Base-by-base conservation (phyloP, 2,888 invertebrate species). In the Bruchidius siliquastri region DNA sequence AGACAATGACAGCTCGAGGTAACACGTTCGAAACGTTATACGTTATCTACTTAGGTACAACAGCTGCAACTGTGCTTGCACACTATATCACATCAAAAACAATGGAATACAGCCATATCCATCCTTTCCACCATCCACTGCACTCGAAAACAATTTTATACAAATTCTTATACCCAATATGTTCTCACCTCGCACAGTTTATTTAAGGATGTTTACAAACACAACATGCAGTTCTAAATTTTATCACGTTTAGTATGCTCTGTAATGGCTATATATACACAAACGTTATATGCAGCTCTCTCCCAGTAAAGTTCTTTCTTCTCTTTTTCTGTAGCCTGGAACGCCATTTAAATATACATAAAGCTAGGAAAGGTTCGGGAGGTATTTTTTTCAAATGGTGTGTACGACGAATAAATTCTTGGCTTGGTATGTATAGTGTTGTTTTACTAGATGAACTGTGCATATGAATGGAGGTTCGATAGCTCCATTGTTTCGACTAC, bases 191-290 rank as follows among this genome's bases (percentile, higher is more conserved):
- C 49, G 49, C 8, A 13, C 4, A 49, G 68, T 68, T 68, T 68
- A 68, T 72, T 68, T 72, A 68, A 68, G 22, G 72, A 21, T 72
- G 72, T 72, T 72, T 72, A 72, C 68, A 72, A 72, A 72, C 69
- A 72, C 32, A 21, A 20, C 68, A 21, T 67, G 69, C 20, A 72
- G 71, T 71, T 71, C 68, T 71, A 71, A 71, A 73, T 73, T 71
- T 73, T 73, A 73, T 73, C 73, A 73, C 71, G 73, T 73, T 73
- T 77, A 76, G 77, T 77, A 72, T 72, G 76, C 78, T 75, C 74
- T 75, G 77, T 78, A 77, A 76, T 76, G 73, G 74, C 68, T 76
- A 75, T 75, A 76, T 75, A 75, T 73, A 76, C 70, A 76, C 73
- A 74, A 32, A 74, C 68, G 75, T 72, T 73, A 69, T 72, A 72